Conservation (phyloP, 2,888 invertebrate genomes). For the Notodonta dromedarius region DNA sequence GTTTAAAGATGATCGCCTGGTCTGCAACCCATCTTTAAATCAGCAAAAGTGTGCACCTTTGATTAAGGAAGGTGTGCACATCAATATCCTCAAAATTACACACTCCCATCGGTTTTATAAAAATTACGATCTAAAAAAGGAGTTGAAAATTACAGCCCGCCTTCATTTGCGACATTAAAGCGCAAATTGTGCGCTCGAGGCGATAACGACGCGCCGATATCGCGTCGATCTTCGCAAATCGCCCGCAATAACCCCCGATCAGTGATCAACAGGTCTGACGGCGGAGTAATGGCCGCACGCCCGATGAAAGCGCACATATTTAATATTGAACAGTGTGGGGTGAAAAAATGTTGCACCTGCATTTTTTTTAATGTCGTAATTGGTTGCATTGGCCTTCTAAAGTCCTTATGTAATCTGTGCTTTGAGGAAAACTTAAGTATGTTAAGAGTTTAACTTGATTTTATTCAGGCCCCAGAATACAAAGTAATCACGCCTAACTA, state of each 20-base stretch:
- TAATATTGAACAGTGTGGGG: not conserved
- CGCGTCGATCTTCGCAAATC: conserved; percentile 57
- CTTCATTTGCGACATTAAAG: conserved; percentile 57
- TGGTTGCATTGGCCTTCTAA: no score
- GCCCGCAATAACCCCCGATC: conserved; percentile 49
- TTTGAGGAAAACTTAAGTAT: no score
- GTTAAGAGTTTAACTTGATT: no score
- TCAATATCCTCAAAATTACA: not conserved
- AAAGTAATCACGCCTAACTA: no score
- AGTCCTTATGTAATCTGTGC: no score
- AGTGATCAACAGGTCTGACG: conserved; percentile 48
- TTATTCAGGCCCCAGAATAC: no score
- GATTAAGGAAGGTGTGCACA: no score
- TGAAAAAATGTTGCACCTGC: not conserved
- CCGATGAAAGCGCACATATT: conserved; percentile 26
- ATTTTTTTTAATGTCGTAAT: not conserved
- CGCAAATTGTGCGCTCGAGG: conserved; percentile 58
- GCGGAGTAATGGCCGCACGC: conserved; percentile 31
- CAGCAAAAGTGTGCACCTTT: not conserved
- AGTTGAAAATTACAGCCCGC: conserved; percentile 23
- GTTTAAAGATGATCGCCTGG: no score
- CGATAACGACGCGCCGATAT: conserved; percentile 59
- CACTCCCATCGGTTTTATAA: conserved; percentile 8
- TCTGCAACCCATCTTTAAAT: not conserved
- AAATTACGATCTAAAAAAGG: conserved; percentile 23